Evolutionary conservation across 1,140 invertebrate genomes (phyloP), one percentile per base, ranked within the genome.

Genomic region (Himalopsyche phryganea): DNA sequence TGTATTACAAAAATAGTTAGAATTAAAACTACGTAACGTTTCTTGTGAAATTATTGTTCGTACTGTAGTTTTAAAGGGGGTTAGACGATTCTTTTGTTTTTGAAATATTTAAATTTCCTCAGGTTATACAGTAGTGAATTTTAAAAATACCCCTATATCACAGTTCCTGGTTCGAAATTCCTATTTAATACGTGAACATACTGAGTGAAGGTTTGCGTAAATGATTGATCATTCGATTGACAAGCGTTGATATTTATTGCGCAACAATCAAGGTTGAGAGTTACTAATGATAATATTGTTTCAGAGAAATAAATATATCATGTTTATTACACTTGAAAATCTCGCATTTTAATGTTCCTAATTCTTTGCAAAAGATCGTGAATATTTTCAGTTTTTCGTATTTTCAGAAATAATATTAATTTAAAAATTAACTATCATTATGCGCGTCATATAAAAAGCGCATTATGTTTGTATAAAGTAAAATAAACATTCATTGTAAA

Each of bases 141-240:
- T 28, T 9, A 28, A 5, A 28, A 28, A 5, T 9, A 9, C 23
- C 23, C 23, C 23, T 28, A 28, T 9, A 58, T 60, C 58, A 64
- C 53, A 64, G 62, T 64, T 64, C 62, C 62, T 64, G 62, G 62
- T 64, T 64, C 62, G 62, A 64, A 60, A 64, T 64, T 64, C 62
- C 62, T 64, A 64, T 64, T 59, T 48, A 56, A 47, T 13, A 44
- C 13, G 13, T 14, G 28, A 33, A 46, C 32, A 53, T 28, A 28
- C 23, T n/a, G n/a, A 9, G 4, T 28, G 23, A 3, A 28, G 9
- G 3, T 5, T 28, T 28, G 23, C 23, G 23, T 28, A 28, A 28
- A 28, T 28, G 23, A 9, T 28, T 9, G n/a, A 28, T 28, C 3
- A 5, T 28, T 28, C 9, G 23, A 28, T 28, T 28, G 4, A n/a